A percentile compares a stretch with the other conserved stretches of the same genome.
Conservation (phyloP, 2,888 invertebrate genomes). For the Drosophila pseudotalamancana region DNA sequence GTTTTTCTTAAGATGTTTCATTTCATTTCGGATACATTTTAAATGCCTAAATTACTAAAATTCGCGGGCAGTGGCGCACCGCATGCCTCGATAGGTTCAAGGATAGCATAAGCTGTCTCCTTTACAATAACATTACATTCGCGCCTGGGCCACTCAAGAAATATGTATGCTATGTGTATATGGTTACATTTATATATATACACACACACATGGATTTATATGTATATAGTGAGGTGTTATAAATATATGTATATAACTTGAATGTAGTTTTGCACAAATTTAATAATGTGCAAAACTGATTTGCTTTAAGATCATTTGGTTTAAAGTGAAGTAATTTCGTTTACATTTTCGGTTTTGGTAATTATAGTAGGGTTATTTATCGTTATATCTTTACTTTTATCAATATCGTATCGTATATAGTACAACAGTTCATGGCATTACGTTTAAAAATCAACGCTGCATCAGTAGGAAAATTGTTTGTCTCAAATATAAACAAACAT, state of each 20-base stretch:
- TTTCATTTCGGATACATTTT: constrained; percentile 49
- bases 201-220: constrained; percentile 14
- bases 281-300: constrained; percentile 56
- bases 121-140: constrained; percentile 41
- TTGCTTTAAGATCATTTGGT: constrained; percentile 74
- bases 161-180: constrained; percentile 15
- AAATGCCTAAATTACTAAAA: constrained; percentile 76
- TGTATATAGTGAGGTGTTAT: constrained; percentile 24
- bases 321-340: constrained; percentile 65
- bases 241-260: constrained; percentile 26
- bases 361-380: constrained; percentile 44
- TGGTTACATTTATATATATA: constrained; percentile 8
- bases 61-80: constrained; percentile 66
- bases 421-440: constrained; percentile 69
- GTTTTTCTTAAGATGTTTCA: constrained; percentile 8
- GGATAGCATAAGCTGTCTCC: constrained; percentile 40
- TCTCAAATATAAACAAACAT: constrained; percentile 21
- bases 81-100: constrained; percentile 56
- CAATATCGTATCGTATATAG: constrained; percentile 50
- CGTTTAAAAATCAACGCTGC: constrained; percentile 57
- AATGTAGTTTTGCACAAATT: constrained; percentile 44
- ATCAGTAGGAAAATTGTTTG: constrained; percentile 52
- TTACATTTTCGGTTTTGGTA: constrained; percentile 59
- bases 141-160: constrained; percentile 44
- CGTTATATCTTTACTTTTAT: constrained; percentile 27